Evolutionary conservation across 2,797 vertebrate species (phyloP).

Genomic region (Cygnus olor): DNA sequence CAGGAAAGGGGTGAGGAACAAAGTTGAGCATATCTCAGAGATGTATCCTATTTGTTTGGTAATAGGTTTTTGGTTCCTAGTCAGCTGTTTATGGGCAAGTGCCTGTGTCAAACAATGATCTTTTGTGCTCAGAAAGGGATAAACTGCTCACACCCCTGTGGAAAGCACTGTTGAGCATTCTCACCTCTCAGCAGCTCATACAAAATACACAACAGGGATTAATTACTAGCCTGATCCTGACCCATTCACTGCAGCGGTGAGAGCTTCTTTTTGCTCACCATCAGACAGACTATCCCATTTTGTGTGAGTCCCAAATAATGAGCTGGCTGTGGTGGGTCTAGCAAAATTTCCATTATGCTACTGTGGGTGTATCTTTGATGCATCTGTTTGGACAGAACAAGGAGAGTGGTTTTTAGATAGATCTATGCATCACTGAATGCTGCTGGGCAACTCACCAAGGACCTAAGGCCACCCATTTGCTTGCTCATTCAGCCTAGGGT

Average conservation of each 20-base stretch:
- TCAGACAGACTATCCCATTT: neutral
- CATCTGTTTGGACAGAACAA: conserved; percentile 1
- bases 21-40: neutral
- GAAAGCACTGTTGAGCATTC: neutral
- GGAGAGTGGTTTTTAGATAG: neutral
- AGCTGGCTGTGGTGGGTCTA: conserved; percentile 33
- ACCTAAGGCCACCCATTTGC: neutral
- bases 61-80: neutral
- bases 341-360: neutral
- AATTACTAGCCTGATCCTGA: neutral
- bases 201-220: conserved; percentile 10
- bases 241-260: neutral
- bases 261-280: neutral
- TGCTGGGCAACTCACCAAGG: neutral
- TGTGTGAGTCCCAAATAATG: neutral
- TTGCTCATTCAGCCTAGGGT: neutral
- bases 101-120: neutral
- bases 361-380: neutral
- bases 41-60: neutral
- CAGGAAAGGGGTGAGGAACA: neutral
- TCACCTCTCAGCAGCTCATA: neutral
- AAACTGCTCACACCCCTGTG: neutral
- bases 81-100: neutral
- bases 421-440: neutral
- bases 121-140: conserved; percentile 3